Base-by-base conservation (phyloP, 2,888 invertebrate genomes). In the Eristalis pertinax region DNA sequence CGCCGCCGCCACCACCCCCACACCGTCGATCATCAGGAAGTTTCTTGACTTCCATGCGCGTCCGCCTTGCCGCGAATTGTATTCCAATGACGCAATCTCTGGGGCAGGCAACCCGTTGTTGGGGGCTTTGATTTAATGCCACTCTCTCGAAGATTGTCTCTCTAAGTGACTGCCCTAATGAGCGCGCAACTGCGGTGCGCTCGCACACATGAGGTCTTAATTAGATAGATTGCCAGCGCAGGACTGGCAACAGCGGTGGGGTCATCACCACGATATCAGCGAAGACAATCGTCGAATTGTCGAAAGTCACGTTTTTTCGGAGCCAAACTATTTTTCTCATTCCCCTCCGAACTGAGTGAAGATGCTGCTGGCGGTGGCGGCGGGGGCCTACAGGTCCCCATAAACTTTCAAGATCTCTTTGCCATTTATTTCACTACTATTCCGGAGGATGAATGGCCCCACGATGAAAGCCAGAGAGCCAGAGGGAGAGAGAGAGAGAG, bases 251-350 rank as follows among this genome's bases (percentile, higher is more conserved):
- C 43, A n/a, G 19, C 50, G 3, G 50, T 19, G 62, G 69, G 84
- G 80, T 84, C 84, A 75, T 70, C 80, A 50, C 5, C 32, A 22
- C 15, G 56, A 29, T 72, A 81, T 74, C 68, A 50, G 64, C 22
- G 35, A 19, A 74, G 68, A 83, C 78, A 86, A 86, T 86, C 82
- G 69, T 82, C 82, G 69, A 38, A 78, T 70, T 50, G 83, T 83
- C 83, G 78, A 60, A n/a, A 62, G 85, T 86, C 85, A 86, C 85
- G 85, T 83, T 86, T 84, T 72, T 62, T 65, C 63, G 81, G 62
- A 80, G 41, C 56, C 60, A 65, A 43, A 68, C 38, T 43, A 72
- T 64, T 72, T 63, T 41, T 4, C 32, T 32, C 43, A n/a, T n/a
- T n/a, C n/a, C n/a, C n/a, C n/a, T n/a, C n/a, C n/a, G n/a, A n/a